Evolutionary conservation across 1,140 invertebrate species (phyloP).

Genomic region (Antheraea mylitta): DNA sequence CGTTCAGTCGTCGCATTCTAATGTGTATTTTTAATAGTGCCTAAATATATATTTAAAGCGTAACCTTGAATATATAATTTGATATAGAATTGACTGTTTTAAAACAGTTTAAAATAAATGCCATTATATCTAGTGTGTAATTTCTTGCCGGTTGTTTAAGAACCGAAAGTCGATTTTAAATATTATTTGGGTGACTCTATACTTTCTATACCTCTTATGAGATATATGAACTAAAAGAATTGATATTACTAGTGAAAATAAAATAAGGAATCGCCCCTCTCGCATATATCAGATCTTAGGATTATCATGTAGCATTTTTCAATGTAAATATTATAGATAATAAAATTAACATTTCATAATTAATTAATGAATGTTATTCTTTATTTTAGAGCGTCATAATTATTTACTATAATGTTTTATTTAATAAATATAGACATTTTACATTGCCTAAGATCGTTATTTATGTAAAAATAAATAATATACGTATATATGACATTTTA

Average conservation of each 20-base stretch:
- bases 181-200: background rate
- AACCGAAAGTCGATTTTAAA: conserved; percentile 7
- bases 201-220: background rate
- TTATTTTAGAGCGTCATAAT: background rate
- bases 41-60: background rate
- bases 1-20: too few relatives aligned
- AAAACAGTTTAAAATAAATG: conserved; percentile 7
- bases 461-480: background rate
- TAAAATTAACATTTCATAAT: background rate
- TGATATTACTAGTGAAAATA: background rate
- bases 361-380: background rate
- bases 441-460: background rate
- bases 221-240: background rate
- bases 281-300: background rate
- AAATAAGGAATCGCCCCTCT: background rate
- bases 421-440: background rate
- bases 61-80: background rate
- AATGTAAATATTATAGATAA: background rate
- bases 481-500: background rate
- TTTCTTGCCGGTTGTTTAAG: conserved; percentile 13
- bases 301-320: background rate
- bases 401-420: background rate
- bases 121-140: conserved; percentile 14
- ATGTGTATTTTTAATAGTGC: background rate
- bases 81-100: background rate